Evolutionary conservation across 1,140 invertebrate genomes (phyloP).

Genomic region (Planococcus citri): DNA sequence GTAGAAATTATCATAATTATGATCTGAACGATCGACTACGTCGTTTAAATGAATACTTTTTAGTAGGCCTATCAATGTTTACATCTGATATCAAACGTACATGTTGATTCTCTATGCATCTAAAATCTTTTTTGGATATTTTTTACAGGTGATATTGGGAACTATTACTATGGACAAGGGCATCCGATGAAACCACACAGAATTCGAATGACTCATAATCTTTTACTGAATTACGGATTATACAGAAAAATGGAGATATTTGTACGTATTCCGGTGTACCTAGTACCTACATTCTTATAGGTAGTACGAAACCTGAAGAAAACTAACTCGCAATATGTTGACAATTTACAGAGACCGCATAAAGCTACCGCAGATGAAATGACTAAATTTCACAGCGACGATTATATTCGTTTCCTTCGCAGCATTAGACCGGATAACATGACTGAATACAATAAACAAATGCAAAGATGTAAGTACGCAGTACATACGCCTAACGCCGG

Average conservation of each 20-base stretch:
- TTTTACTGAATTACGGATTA: conserved; percentile 95
- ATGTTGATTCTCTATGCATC: conserved; percentile 4
- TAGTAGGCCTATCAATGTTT: conserved; percentile 12
- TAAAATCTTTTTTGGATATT: neutral
- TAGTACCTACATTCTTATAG: neutral
- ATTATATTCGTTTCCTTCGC: conserved; percentile 93
- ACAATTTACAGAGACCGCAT: conserved; percentile 71
- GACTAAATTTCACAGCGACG: conserved; percentile 99
- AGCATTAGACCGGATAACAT: conserved; percentile 98
- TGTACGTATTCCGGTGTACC: conserved; percentile 51
- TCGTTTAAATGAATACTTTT: neutral
- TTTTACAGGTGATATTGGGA: conserved; percentile 84
- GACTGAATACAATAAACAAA: conserved; percentile 98
- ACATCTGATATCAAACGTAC: conserved; percentile 24
- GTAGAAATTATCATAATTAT: too few species aligned
- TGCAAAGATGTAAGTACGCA: conserved; percentile 82
- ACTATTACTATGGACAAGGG: conserved; percentile 99
- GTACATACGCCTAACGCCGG: neutral
- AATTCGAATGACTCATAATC: conserved; percentile 99
- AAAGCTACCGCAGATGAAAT: conserved; percentile 99
- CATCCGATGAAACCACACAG: conserved; percentile 99
- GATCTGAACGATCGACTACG: too few species aligned
- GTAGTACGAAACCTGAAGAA: neutral
- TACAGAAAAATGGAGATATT: conserved; percentile 99
- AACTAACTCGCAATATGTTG: conserved; percentile 1